Base-by-base conservation (phyloP, 2,797 vertebrate species). In the Epinephelus awoara region DNA sequence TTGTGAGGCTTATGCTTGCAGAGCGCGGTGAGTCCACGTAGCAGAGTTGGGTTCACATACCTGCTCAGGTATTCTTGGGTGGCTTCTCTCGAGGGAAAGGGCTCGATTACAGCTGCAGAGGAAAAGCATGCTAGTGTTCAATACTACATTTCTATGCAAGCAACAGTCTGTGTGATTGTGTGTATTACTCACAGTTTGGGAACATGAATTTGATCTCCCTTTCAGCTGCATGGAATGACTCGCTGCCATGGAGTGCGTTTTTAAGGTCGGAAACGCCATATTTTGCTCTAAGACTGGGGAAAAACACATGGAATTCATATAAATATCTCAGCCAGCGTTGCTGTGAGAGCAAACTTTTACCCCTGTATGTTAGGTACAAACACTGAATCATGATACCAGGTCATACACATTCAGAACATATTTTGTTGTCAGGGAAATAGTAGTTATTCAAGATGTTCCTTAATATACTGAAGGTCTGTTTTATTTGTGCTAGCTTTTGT, bases 121-220 rank as follows among this genome's bases (percentile, higher is more conserved):
- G 91, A 40, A 66, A 46, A 78, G 6, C 17, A 54, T 15, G 25
- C 19, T 9, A 6, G 1, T 47, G 18, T 51, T 59, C 11, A 63
- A 11, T 10, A 13, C 1, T 55, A 29, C 0, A 69, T 47, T 25
- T 75, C 38, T 57, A 49, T 44, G 25, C 38, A 2, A 72, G 65
- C 11, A 68, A 67, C 4, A 21, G 5, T 15, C 52, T 58, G 15
- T 67, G 19, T 57, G 15, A 12, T 29, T 40, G 21, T 72, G 44
- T 67, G 19, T 50, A 49, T 29, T 17, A 93, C 92, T 92, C 94
- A 99, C 98, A 95, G 90, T 96, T 95, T 85, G 97, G 97, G 89
- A 99, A 99, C 91, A 99, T 96, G 87, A 98, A 98, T 78, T 92
- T 94, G 81, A 99, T 97, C 93, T 99, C 98, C 58, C 92, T 96